Evolutionary conservation across 2,888 invertebrate species (phyloP).

Genomic region (Stenodema calcarata): DNA sequence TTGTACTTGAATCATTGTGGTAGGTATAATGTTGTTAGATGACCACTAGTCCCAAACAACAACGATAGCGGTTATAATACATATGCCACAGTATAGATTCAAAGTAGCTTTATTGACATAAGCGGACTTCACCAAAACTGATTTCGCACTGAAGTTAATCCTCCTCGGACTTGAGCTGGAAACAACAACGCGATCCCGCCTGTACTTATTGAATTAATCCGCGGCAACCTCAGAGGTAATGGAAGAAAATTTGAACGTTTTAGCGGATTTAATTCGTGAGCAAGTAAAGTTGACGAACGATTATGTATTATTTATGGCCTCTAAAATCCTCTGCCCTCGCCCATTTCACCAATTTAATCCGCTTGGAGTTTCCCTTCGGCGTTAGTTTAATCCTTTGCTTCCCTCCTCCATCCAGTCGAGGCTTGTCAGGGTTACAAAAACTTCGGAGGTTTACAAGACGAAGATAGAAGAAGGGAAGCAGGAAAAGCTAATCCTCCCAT

Average conservation of each 20-base stretch:
- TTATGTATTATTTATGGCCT: constrained; percentile 8
- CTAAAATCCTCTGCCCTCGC: not conserved
- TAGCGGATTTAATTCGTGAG: not conserved
- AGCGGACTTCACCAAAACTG: too few species aligned
- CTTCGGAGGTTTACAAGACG: not conserved
- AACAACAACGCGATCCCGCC: not conserved
- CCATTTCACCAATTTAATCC: not conserved
- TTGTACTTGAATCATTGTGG: too few species aligned
- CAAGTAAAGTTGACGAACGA: constrained; percentile 13
- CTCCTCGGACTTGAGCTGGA: not conserved
- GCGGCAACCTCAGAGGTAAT: not conserved
- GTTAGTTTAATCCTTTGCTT: constrained; percentile 14
- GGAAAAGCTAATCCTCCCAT: constrained; percentile 28
- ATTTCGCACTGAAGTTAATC: too few species aligned
- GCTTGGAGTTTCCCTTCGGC: not conserved
- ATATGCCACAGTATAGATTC: too few species aligned
- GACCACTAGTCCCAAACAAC: too few species aligned
- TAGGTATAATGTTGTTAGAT: too few species aligned
- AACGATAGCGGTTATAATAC: too few species aligned
- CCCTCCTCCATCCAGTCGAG: not conserved
- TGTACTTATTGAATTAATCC: not conserved
- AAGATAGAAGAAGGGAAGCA: constrained; percentile 19
- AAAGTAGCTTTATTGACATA: too few species aligned
- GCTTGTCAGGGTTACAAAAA: constrained; percentile 17
- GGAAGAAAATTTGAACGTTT: constrained; percentile 11